These are phyloP conservation scores for Meteorus sp. DNA, from an alignment of 1,140 invertebrate genomes.

Conservation along the genomic window DNA sequence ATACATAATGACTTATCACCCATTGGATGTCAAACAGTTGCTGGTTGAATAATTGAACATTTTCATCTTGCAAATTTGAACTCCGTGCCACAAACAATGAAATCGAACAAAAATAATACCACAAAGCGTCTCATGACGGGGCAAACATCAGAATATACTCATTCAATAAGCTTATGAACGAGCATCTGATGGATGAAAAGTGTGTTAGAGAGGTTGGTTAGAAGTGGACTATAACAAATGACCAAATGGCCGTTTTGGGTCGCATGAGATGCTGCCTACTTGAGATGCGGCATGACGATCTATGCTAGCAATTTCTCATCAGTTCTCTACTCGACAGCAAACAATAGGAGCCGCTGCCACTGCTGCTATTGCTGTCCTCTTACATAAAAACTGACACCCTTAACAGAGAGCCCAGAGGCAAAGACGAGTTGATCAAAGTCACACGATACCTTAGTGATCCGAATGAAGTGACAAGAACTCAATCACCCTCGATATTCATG, in stretches of 20 bases:
- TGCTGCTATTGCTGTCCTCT: conserved; percentile 30
- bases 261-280: conserved; percentile 37
- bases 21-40: no score
- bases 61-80: no score
- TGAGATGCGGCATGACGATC: conserved; percentile 45
- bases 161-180: conserved; percentile 26
- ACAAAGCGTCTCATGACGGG: background rate
- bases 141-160: conserved; percentile 5
- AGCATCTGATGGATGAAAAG: conserved; percentile 26
- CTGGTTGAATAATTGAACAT: no score
- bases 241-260: conserved; percentile 28
- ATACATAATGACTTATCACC: no score
- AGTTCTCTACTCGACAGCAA: conserved; percentile 32
- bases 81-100: no score
- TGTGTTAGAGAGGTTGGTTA: conserved; percentile 28
- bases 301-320: conserved; percentile 52
- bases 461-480: no score
- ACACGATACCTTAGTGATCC: conserved; percentile 18
- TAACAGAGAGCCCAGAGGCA: conserved; percentile 17
- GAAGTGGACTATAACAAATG: conserved; percentile 47
- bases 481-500: background rate
- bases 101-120: conserved; percentile 12
- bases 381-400: conserved; percentile 36
- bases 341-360: conserved; percentile 39
- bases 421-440: conserved; percentile 48